phyloP scores from a whole-genome alignment of 2,797 vertebrate genomes.

The Leptoclinus maculatus region DNA sequence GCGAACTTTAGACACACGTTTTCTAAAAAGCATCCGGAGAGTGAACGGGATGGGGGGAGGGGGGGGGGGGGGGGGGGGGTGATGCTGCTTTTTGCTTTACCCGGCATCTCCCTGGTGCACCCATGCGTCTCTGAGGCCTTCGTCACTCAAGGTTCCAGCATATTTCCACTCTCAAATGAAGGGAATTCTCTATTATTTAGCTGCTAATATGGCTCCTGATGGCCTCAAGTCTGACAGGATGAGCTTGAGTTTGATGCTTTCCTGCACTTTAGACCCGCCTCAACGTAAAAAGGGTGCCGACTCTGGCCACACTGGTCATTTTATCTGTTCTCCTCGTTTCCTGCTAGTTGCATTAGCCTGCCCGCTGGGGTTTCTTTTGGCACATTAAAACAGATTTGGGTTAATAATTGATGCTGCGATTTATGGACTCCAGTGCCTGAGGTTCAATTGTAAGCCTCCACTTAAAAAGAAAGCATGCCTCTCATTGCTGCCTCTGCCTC shows the following conservation, averaged over 20 bases:
- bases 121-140: slow-evolving; percentile 28
- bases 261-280: slow-evolving; percentile 69
- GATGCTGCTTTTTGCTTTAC: background rate
- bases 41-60: slow-evolving; percentile 3
- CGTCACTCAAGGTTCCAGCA: slow-evolving; percentile 50
- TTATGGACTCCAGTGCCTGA: slow-evolving; percentile 81
- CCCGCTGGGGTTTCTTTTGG: slow-evolving; percentile 77
- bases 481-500: slow-evolving; percentile 58
- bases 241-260: slow-evolving; percentile 63
- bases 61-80: background rate
- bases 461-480: slow-evolving; percentile 80
- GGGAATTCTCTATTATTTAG: slow-evolving; percentile 74
- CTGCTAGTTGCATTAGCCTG: slow-evolving; percentile 82
- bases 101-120: slow-evolving; percentile 6
- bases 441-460: slow-evolving; percentile 79
- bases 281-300: slow-evolving; percentile 44
- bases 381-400: slow-evolving; percentile 85
- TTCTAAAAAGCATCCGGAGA: slow-evolving; percentile 58
- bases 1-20: slow-evolving; percentile 40
- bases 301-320: slow-evolving; percentile 72
- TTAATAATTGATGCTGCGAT: slow-evolving; percentile 85
- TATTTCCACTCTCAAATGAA: slow-evolving; percentile 65
- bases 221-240: slow-evolving; percentile 62
- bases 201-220: slow-evolving; percentile 63
- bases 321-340: slow-evolving; percentile 76